Evolutionary conservation across 2,797 vertebrate genomes (phyloP).

Genomic region (Tenualosa ilisha): DNA sequence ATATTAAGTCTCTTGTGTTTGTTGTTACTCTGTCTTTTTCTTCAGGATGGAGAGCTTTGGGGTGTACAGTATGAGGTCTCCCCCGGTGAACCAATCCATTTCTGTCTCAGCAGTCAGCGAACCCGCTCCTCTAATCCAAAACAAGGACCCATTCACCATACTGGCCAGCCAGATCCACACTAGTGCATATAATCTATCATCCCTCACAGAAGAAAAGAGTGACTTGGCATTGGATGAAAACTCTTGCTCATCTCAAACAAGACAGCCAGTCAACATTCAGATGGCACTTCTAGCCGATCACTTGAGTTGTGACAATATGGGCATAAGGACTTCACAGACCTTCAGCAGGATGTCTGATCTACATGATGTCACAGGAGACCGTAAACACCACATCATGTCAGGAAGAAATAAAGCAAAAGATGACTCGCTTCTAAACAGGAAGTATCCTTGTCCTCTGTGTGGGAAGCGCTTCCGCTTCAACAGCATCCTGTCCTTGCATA

Average conservation of each 20-base stretch:
- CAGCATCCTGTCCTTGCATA: slow-evolving; percentile 96
- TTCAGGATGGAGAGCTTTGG: slow-evolving; percentile 96
- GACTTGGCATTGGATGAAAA: slow-evolving; percentile 87
- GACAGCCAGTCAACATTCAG: slow-evolving; percentile 93
- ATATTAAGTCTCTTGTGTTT: background rate
- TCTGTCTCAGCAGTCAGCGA: slow-evolving; percentile 94
- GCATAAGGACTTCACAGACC: slow-evolving; percentile 77
- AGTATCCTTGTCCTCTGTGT: slow-evolving; percentile 97
- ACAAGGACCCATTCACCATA: slow-evolving; percentile 94
- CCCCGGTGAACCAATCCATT: slow-evolving; percentile 87
- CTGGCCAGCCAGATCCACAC: slow-evolving; percentile 97
- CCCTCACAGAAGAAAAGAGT: slow-evolving; percentile 89
- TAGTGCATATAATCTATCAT: slow-evolving; percentile 89
- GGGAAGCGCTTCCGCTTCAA: slow-evolving; percentile 98
- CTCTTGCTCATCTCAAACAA: slow-evolving; percentile 84
- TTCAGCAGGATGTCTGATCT: slow-evolving; percentile 93
- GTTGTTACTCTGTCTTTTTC: slow-evolving; percentile 38
- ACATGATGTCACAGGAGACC: slow-evolving; percentile 96
- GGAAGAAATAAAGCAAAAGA: slow-evolving; percentile 99
- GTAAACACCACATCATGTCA: slow-evolving; percentile 97
- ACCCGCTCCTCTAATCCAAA: slow-evolving; percentile 98
- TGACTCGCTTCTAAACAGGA: slow-evolving; percentile 94
- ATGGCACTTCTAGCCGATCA: slow-evolving; percentile 96
- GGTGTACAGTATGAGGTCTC: slow-evolving; percentile 98
- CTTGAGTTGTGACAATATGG: slow-evolving; percentile 90